phyloP scores from a whole-genome alignment of 2,113 vertebrate genomes.

The Capreolus pygargus region DNA sequence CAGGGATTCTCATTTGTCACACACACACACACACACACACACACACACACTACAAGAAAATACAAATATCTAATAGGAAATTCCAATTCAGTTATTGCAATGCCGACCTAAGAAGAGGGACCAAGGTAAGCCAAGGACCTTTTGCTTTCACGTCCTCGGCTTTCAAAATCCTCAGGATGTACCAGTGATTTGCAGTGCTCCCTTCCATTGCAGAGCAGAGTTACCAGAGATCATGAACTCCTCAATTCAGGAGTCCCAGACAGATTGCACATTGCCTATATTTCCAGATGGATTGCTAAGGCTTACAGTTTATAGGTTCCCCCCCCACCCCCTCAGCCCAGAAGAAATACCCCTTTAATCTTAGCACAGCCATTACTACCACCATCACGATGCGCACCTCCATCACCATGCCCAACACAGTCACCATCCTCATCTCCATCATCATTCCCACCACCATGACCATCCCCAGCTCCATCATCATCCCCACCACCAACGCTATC shows the following conservation, averaged over 20 bases:
- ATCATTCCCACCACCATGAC: not conserved
- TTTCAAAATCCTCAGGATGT: not conserved
- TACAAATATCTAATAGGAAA: not conserved
- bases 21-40: not conserved
- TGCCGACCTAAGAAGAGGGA: not conserved
- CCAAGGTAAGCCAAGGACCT: not conserved
- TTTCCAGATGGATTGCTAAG: not conserved
- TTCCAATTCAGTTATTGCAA: not conserved
- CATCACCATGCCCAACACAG: not conserved
- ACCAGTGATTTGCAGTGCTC: not conserved
- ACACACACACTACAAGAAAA: not conserved
- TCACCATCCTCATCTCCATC: not conserved
- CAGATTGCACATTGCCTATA: not conserved
- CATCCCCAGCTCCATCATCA: not conserved
- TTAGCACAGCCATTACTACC: not conserved
- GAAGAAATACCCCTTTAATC: not conserved
- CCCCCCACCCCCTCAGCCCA: not conserved
- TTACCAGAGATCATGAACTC: not conserved
- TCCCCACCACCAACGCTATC: not conserved
- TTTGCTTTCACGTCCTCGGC: not conserved
- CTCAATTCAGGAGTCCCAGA: not conserved
- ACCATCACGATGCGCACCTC: not conserved
- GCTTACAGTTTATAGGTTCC: not conserved
- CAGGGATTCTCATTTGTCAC: not conserved
- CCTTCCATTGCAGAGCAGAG: not conserved